Base-by-base conservation (phyloP, 2,888 invertebrate species). In the Schrankia costaestrigalis region DNA sequence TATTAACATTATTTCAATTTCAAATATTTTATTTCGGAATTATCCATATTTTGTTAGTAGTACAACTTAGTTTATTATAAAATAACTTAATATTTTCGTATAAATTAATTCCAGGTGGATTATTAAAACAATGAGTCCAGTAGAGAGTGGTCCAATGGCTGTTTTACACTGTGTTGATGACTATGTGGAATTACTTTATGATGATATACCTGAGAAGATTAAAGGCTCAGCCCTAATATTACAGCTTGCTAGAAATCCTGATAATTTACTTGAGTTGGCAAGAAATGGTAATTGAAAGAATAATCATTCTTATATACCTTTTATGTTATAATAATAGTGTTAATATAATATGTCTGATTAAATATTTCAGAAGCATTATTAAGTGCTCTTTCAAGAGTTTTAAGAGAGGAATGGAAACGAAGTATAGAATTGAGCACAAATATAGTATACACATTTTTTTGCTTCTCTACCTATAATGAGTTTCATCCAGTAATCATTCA, bases 401-500 rank as follows among this genome's bases (percentile, higher is more conserved):
- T 99, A 33, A 91, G 98, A 52, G 99, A 99, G 88, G 99, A 99
- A 84, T 99, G 98, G 96, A 96, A 96, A 79, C 93, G 96, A 71
- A 98, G 96, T 76, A 94, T 98, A 64, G 98, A 99, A 75, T 85
- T 99, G 39, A 97, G 97, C 58, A 98, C 97, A 56, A 98, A 98
- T 80, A 96, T 99, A 69, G 94, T 98, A 49, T 97, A 97, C 75
- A 95, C 97, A 63, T 99, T 99, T 86, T 97, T 97, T 77, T 98
- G 97, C 74, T 97, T 99, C 74, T 98, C 99, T 7, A 95, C 95
- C 22, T 99, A 97, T 73, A 93, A 95, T 61, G 95, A 96, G 68
- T 99, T 99, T 85, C 99, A 99, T 78, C 92, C 94, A 29, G 94
- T 98, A 23, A 95, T 99, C 46, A 91, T 97, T 30, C 97, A 98